Base-by-base conservation (phyloP, 2,797 vertebrate genomes). In the Phrynocephalus vlangalii region DNA sequence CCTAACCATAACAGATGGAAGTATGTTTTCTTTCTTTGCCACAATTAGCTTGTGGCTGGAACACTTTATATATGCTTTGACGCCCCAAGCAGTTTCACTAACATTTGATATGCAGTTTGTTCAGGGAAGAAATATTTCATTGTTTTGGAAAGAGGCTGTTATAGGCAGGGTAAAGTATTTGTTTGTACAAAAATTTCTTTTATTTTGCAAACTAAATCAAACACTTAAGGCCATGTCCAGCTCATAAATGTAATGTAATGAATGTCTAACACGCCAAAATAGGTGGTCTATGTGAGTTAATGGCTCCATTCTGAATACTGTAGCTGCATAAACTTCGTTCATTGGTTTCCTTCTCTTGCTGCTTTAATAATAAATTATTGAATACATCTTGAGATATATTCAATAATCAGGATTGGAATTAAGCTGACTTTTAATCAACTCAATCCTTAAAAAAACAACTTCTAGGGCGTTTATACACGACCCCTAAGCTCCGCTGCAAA, bases 151-250 rank as follows among this genome's bases (percentile, higher is more conserved):
- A 70, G 63, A 82, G 20, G 22, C 68, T 68, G 9, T 82, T 68
- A 68, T 56, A 83, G 77, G 48, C 63, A 28, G 22, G 50, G 63
- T 48, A 68, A 44, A 50, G 13, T 76, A 68, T 87, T 82, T 80
- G 15, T 73, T 80, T 81, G 68, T 11, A n/a, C 5, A 73, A 18
- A 16, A 33, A 86, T 86, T 86, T 86, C 68, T 82, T 67, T 28
- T 16, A 26, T 20, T 68, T 48, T 56, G 13, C 79, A 67, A 82
- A 76, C 52, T 22, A 68, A 77, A 87, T 67, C 50, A 82, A 76
- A n/a, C 44, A 28, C 56, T 16, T 7, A 28, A 82, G 44, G 24
- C 24, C 81, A 82, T 82, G 22, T 82, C 48, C 63, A 18, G 30
- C n/a, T 83, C 73, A 67, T 44, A 56, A 80, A 80, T 81, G 24